Conservation (phyloP, 2,113 vertebrate genomes). For the Lophura nycthemera region DNA sequence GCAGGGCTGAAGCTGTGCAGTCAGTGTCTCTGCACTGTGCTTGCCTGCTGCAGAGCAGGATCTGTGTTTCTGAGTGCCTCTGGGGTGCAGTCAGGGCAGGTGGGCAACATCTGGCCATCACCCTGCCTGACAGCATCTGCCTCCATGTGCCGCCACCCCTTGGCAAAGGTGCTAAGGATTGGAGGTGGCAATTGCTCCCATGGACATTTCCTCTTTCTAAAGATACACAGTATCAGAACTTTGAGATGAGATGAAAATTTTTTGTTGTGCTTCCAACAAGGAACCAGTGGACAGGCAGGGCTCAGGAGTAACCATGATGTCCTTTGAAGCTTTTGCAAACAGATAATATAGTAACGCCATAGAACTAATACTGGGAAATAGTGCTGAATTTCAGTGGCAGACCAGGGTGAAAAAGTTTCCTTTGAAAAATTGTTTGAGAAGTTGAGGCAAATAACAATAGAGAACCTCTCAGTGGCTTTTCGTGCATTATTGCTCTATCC, state of each 20-base stretch:
- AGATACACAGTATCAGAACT: not conserved
- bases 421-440: not conserved
- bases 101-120: not conserved
- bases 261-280: not conserved
- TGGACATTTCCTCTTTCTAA: rapidly evolving
- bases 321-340: not conserved
- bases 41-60: not conserved
- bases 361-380: not conserved
- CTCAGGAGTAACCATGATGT: not conserved
- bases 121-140: not conserved
- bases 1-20: not conserved
- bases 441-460: not conserved
- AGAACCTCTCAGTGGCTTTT: not conserved
- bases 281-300: not conserved
- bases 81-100: rapidly evolving
- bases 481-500: not conserved
- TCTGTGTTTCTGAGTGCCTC: not conserved
- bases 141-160: not conserved
- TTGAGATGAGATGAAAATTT: rapidly evolving
- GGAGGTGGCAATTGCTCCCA: not conserved
- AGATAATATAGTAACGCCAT: not conserved
- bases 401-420: not conserved
- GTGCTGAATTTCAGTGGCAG: not conserved
- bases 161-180: rapidly evolving
- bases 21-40: not conserved